phyloP scores from a whole-genome alignment of 2,113 vertebrate species.

The Eonycteris spelaea region DNA sequence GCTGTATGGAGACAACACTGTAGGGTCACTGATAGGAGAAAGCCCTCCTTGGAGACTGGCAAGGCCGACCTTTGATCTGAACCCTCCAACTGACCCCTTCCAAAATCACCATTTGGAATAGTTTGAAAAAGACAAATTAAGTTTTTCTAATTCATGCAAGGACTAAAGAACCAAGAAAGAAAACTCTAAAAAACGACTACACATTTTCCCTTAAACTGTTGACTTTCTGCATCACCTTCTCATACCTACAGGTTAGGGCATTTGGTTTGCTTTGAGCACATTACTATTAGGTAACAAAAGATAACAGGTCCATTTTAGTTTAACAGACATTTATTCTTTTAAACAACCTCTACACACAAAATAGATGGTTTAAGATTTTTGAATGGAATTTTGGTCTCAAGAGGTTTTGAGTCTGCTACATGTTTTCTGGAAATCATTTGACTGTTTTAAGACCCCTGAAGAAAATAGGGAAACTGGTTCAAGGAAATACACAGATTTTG shows the following conservation, averaged over 20 bases:
- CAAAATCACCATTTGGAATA: not conserved
- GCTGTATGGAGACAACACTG: not conserved
- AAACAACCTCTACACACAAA: constrained; percentile 56
- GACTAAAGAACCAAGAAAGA: not conserved
- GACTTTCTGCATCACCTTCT: not conserved
- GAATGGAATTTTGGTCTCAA: not conserved
- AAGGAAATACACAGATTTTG: not conserved
- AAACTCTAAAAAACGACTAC: not conserved
- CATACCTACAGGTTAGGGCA: not conserved
- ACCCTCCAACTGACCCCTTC: not conserved
- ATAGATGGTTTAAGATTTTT: not conserved
- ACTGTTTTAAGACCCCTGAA: not conserved
- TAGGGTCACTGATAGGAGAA: not conserved
- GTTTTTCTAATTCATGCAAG: not conserved
- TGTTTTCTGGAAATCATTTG: not conserved
- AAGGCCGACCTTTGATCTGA: not conserved
- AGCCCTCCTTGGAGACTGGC: not conserved
- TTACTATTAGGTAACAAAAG: not conserved
- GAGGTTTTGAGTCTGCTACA: not conserved
- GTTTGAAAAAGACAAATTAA: not conserved
- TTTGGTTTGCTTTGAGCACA: not conserved
- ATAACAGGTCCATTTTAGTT: constrained; percentile 35
- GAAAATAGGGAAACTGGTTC: not conserved
- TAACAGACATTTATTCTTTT: constrained; percentile 67
- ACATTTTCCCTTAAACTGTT: not conserved